These are phyloP conservation scores for Mormyrus hasselquistii DNA, from an alignment of 2,797 vertebrate genomes.

Conservation along the genomic window DNA sequence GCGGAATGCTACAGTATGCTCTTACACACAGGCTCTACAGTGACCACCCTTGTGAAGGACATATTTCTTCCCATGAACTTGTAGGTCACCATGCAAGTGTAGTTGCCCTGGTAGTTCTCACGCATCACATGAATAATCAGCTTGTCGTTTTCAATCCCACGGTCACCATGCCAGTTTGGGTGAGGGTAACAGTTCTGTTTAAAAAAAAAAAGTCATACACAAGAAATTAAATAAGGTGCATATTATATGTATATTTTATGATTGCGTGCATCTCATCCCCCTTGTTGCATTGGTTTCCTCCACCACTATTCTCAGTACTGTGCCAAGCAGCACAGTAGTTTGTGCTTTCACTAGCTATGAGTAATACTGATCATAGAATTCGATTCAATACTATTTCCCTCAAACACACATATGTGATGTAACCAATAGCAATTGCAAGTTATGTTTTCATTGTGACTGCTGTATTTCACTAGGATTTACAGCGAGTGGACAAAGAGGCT, in stretches of 20 bases:
- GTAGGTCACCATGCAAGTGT: conserved; percentile 16
- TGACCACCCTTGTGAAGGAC: conserved; percentile 12
- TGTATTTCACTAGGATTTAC: too few species aligned
- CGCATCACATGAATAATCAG: conserved; percentile 7
- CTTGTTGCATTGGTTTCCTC: not conserved
- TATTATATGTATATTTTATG: not conserved
- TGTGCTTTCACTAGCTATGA: not conserved
- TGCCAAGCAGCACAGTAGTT: not conserved
- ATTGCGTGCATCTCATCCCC: not conserved
- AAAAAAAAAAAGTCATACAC: not conserved
- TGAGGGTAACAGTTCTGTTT: not conserved
- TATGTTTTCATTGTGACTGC: not conserved
- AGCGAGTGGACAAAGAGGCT: too few species aligned
- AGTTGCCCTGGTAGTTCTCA: conserved; percentile 4
- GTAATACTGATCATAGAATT: not conserved
- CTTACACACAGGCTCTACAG: conserved; percentile 16
- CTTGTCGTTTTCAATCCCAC: not conserved
- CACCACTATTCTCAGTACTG: not conserved
- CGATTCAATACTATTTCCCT: not conserved
- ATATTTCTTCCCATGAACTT: not conserved
- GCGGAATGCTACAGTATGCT: not conserved
- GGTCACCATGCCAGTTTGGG: not conserved
- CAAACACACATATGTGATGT: not conserved
- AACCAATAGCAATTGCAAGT: not conserved
- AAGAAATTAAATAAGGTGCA: not conserved